These are phyloP conservation scores for Pristionchus japonicus DNA, from an alignment of 2,888 invertebrate genomes.

Conservation along the genomic window DNA sequence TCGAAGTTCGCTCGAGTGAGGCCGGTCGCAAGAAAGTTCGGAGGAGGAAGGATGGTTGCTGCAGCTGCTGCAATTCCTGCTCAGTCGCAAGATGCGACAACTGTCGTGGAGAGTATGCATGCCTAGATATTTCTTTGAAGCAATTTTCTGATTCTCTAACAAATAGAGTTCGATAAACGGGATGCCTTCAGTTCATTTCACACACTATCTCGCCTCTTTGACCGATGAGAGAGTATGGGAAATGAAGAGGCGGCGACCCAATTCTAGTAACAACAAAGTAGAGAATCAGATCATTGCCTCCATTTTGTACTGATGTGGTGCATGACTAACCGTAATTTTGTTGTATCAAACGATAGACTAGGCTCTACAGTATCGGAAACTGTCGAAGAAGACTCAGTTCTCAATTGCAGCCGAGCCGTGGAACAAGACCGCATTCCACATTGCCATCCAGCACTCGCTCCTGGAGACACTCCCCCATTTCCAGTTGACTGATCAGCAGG, in stretches of 20 bases:
- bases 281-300: no score
- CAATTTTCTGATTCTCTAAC: no score
- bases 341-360: not conserved
- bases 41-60: not conserved
- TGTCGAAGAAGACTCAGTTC: not conserved
- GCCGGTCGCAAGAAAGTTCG: no score
- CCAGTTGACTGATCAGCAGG: not conserved
- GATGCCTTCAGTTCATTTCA: no score
- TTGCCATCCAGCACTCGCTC: not conserved
- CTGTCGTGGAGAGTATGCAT: conserved; percentile 4
- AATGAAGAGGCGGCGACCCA: no score
- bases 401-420: conserved; percentile 36
- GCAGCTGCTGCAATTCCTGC: not conserved
- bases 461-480: conserved; percentile 9
- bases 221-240: no score
- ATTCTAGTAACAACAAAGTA: no score
- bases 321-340: not conserved
- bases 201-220: no score
- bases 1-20: no score
- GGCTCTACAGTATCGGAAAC: no score
- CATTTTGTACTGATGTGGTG: not conserved
- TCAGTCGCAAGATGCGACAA: not conserved
- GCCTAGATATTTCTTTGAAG: not conserved
- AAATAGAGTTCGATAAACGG: no score
- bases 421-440: conserved; percentile 42